Base-by-base conservation (phyloP, 2,888 invertebrate genomes). In the Stenurella melanura region DNA sequence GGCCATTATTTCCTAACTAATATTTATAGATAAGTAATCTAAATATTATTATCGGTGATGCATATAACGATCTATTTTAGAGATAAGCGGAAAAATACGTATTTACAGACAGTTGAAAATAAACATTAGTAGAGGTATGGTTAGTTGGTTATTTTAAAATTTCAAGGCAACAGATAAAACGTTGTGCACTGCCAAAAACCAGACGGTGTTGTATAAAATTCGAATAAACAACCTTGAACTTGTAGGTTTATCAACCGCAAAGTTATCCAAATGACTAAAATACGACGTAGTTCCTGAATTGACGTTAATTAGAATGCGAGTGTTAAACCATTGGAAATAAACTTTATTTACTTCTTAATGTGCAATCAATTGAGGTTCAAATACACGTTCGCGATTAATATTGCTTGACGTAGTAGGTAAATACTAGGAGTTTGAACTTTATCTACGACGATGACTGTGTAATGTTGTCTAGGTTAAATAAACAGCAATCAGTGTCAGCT, bases 161-260 rank as follows among this genome's bases (percentile, higher is more conserved):
- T 63, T 78, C 76, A 78, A 76, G 76, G 78, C 66, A 71, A 75
- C 64, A 74, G 76, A 76, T 78, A 74, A 74, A 78, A 64, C 58
- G 68, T 56, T 54, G 76, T 66, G 69, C 74, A 67, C 74, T 76
- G 78, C 74, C 78, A 78, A 78, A 78, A 78, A 64, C 71, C 68
- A 74, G 74, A 76, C 74, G 58, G 26, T 73, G 42, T 42, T 42
- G 69, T 64, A 74, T 74, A 74, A 76, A 75, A 74, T 75, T n/a
- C 72, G 76, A 80, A 77, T 78, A 82, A 80, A 80, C 71, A 86
- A 83, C 88, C 88, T 88, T 88, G 88, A 88, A 88, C 88, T 88
- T 88, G 87, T 63, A 85, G 85, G 88, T 88, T 87, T 87, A 88
- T 88, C 88, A 88, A 88, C 87, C 88, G 87, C 85, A 80, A 81